Percentiles rank a stretch among this genome's conserved stretches.
These are phyloP conservation scores for Meiosimyza platycephala DNA, from an alignment of 2,888 invertebrate species.

Conservation along the genomic window DNA sequence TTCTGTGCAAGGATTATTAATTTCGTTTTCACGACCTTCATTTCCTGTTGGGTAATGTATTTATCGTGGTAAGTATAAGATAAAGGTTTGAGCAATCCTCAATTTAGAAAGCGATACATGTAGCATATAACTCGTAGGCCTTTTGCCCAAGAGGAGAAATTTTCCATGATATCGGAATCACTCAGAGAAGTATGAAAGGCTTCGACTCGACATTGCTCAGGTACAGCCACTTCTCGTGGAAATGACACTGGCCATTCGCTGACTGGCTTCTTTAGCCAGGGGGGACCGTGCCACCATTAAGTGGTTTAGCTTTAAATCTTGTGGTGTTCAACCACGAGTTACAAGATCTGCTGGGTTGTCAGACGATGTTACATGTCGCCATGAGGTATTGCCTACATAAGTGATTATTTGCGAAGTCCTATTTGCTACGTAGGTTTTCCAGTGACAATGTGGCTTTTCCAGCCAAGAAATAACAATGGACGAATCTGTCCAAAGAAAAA, in stretches of 20 bases:
- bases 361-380: conserved; percentile 26
- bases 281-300: conserved; percentile 36
- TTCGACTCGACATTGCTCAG: not conserved
- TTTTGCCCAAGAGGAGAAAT: not conserved
- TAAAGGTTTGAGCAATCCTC: too few relatives aligned
- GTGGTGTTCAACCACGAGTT: conserved; percentile 16
- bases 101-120: not conserved
- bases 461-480: conserved; percentile 37
- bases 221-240: too few relatives aligned
- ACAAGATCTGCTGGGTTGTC: conserved; percentile 40
- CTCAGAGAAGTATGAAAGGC: not conserved
- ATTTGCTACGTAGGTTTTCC: conserved; percentile 35
- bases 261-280: not conserved
- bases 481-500: conserved; percentile 30
- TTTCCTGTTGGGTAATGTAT: not conserved
- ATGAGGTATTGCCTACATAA: not conserved
- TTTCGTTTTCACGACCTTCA: not conserved
- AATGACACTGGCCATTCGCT: not conserved
- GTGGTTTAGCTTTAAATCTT: not conserved
- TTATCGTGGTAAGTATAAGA: not conserved
- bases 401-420: conserved; percentile 28
- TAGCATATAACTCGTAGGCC: not conserved
- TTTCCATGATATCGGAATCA: not conserved
- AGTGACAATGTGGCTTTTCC: conserved; percentile 30
- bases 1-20: not conserved